Conservation (phyloP, 2,888 invertebrate species). For the Hirtodrosophila confusa region DNA sequence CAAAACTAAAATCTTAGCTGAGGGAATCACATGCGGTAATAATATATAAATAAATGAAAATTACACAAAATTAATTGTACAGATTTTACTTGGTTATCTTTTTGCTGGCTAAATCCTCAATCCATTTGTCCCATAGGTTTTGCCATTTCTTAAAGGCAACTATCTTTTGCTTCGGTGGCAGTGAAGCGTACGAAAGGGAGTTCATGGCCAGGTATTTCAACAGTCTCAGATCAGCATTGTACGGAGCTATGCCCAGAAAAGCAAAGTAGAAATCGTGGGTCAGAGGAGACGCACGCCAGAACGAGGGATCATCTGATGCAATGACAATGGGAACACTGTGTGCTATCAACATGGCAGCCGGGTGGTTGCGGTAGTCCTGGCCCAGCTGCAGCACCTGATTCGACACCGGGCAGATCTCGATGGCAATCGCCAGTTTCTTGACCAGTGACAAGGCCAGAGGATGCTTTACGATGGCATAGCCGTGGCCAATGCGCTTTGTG, state of each 20-base stretch:
- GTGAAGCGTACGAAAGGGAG: slow-evolving; percentile 88
- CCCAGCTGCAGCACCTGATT: slow-evolving; percentile 90
- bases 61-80: not conserved
- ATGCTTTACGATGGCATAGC: slow-evolving; percentile 90
- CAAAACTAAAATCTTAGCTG: slow-evolving; percentile 49
- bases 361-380: slow-evolving; percentile 91
- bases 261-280: slow-evolving; percentile 92
- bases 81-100: not conserved
- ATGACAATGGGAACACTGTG: slow-evolving; percentile 89
- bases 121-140: slow-evolving; percentile 86
- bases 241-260: slow-evolving; percentile 90
- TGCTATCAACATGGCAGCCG: slow-evolving; percentile 87
- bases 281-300: slow-evolving; percentile 89
- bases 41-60: slow-evolving; percentile 46
- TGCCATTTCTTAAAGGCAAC: slow-evolving; percentile 85
- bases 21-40: slow-evolving; percentile 42
- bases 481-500: slow-evolving; percentile 91
- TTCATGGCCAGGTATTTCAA: slow-evolving; percentile 90
- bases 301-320: slow-evolving; percentile 92
- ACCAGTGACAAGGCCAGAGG: slow-evolving; percentile 87
- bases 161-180: slow-evolving; percentile 85
- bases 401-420: slow-evolving; percentile 92
- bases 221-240: slow-evolving; percentile 87
- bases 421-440: slow-evolving; percentile 87
- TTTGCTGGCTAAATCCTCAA: slow-evolving; percentile 74